Base-by-base conservation (phyloP, 1,140 invertebrate species). In the Cyclina sinensis region DNA sequence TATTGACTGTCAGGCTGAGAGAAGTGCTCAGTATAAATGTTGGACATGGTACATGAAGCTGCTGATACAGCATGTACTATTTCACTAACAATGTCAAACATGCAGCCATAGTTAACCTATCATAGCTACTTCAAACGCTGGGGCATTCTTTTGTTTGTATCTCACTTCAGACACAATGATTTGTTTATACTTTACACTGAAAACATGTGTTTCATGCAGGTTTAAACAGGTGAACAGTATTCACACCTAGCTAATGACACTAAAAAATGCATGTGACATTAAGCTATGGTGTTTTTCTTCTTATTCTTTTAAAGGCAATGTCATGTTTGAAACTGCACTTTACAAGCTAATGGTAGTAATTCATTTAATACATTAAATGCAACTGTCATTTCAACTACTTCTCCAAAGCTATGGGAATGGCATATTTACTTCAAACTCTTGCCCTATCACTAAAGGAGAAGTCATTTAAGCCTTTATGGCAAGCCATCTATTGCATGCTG, bases 21-120 rank as follows among this genome's bases (percentile, higher is more conserved):
- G n/a, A n/a, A n/a, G n/a, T n/a, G n/a, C n/a, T n/a, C n/a, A 14
- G 14, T 43, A 14, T 43, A 43, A 43, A 14, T 14, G 14, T 4
- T 43, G 4, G 43, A 43, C 43, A 43, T 43, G 4, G 14, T 14
- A 43, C 14, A 14, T 43, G 43, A 43, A 43, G 43, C 4, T 43
- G 43, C 43, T 54, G 51, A n/a, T 54, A 3, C 51, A 54, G 51
- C 57, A 62, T 62, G n/a, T 62, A 62, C 14, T 27, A 62, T 62
- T 62, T 62, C 57, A 62, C 1, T 57, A 62, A 62, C 57, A 62
- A 62, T 62, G 57, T 62, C 57, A 62, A 62, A 62, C 57, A 62
- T 62, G 57, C 57, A 62, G 57, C 57, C 27, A 14, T 43, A n/a
- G 57, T 62, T 62, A 62, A 62, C 57, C 57, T 62, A n/a, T 27